These are phyloP conservation scores for Darevskia mixta DNA, from an alignment of 2,797 vertebrate species.

Conservation along the genomic window DNA sequence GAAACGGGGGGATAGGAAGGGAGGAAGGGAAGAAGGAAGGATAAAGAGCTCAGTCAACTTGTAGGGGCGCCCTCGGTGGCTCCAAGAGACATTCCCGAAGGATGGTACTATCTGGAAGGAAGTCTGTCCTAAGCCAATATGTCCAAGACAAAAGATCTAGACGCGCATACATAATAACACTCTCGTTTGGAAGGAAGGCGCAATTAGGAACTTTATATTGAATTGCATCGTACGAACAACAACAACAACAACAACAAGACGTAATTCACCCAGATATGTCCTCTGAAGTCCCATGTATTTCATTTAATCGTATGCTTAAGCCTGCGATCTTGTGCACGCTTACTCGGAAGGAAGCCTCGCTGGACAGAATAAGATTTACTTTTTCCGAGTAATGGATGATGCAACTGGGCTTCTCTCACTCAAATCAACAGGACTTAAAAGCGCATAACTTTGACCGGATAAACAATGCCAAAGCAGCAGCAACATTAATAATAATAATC, in stretches of 20 bases:
- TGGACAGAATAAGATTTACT: too few relatives aligned
- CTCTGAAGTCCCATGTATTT: neutral
- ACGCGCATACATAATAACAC: too few relatives aligned
- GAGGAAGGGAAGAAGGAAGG: neutral
- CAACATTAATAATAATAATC: neutral
- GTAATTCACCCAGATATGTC: neutral
- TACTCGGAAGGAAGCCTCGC: neutral
- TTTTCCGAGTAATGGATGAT: too few relatives aligned
- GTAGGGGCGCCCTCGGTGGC: neutral
- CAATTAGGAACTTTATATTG: neutral
- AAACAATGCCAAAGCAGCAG: neutral
- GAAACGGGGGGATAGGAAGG: neutral
- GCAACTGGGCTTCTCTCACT: too few relatives aligned
- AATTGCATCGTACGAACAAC: neutral
- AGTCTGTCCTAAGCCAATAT: neutral
- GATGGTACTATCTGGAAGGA: neutral
- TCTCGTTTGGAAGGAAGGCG: neutral
- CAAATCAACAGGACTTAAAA: neutral
- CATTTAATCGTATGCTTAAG: neutral
- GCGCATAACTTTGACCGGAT: neutral
- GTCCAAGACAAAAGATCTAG: neutral
- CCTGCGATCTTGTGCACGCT: neutral
- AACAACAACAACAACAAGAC: neutral
- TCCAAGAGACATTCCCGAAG: too few relatives aligned
- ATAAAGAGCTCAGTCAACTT: neutral